Evolutionary conservation across 1,140 invertebrate genomes (phyloP), one percentile per base, ranked within the genome.

Genomic region (Wiebesia pumilae): DNA sequence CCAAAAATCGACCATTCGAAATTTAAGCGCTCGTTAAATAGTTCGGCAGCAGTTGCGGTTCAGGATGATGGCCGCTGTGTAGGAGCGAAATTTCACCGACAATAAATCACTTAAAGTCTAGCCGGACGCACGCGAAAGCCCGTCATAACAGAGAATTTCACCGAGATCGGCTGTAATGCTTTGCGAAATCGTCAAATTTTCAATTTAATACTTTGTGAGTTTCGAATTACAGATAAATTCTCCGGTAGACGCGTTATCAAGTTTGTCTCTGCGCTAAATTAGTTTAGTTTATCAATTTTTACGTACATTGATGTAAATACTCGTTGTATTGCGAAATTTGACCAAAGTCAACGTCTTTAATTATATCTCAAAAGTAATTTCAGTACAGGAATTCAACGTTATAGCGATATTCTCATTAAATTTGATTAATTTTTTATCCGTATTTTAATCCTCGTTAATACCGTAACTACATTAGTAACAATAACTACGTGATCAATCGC

Each of bases 61-160:
- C 85, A 86, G 85, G 86, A 67, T 87, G 85, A 51, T 87, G 81
- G 88, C 87, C 88, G 87, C 79, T 87, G 84, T 89, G 84, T 89
- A 91, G 90, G 89, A 90, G 90, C 89, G 89, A 93, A 92, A 92
- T 91, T 92, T 89, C 89, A 89, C 90, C 91, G 89, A 90, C 90
- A 92, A 93, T 92, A 90, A 92, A 92, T 93, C 91, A 91, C 89
- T 90, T 90, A 90, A 91, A 35, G 89, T 91, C 90, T 87, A 89
- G 89, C 90, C 90, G 91, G 91, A 90, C 90, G 89, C 89, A 89
- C 4, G 62, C 89, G n/a, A 43, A 75, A 43, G 21, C 12, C 12
- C 9, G 27, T 6, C 38, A 21, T 75, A 65, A 79, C 47, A 43
- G 77, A 79, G 43, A 38, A 85, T 69, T 80, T 80, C 27, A 16